phyloP scores from a whole-genome alignment of 2,797 vertebrate species.

The Varecia variegata region DNA sequence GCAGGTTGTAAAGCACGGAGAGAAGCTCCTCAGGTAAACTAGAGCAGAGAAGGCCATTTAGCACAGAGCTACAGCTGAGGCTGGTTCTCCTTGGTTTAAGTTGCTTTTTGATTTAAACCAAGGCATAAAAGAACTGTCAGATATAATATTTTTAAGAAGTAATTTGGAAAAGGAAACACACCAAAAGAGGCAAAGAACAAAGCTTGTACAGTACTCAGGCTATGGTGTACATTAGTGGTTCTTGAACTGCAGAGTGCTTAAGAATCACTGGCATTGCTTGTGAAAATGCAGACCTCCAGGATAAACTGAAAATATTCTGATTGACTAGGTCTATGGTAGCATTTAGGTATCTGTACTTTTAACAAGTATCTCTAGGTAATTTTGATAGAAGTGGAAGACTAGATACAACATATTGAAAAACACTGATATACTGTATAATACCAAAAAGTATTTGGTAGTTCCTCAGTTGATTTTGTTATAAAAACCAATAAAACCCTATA shows the following conservation, averaged over 20 bases:
- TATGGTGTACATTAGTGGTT: not conserved
- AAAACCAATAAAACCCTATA: constrained; percentile 13
- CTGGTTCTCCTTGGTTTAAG: not conserved
- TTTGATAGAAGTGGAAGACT: constrained; percentile 4
- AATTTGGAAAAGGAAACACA: constrained; percentile 16
- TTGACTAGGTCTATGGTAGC: not conserved
- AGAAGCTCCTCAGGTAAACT: not conserved
- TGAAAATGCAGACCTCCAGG: not conserved
- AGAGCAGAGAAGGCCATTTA: not conserved
- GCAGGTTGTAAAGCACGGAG: not conserved
- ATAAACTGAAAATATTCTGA: not conserved
- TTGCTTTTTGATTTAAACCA: not conserved
- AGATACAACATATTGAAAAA: not conserved
- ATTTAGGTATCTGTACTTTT: not conserved
- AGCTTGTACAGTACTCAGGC: not conserved
- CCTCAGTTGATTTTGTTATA: not conserved
- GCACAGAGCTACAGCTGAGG: not conserved
- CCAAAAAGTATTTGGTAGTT: not conserved
- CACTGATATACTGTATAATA: not conserved
- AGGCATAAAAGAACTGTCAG: not conserved
- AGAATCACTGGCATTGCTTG: not conserved
- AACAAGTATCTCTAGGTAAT: not conserved
- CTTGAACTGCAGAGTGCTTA: not conserved
- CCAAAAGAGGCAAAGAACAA: not conserved
- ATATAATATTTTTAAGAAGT: not conserved